phyloP scores from a whole-genome alignment of 1,140 invertebrate genomes.

The Ceratosolen fusciceps region DNA sequence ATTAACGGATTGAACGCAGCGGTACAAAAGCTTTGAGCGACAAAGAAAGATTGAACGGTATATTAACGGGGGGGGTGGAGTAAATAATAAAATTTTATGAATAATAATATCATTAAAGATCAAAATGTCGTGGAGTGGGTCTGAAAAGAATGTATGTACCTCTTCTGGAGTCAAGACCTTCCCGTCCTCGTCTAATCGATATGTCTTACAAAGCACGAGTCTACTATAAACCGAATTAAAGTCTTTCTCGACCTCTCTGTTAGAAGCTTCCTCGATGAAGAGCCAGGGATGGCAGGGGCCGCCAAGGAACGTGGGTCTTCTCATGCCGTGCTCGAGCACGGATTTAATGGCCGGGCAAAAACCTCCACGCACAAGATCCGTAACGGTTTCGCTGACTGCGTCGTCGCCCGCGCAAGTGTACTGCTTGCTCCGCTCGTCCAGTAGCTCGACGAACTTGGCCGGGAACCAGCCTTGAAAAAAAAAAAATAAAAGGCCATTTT shows the following conservation, averaged over 20 bases:
- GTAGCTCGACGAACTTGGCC: constrained; percentile 95
- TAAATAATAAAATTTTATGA: no score
- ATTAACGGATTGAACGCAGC: constrained; percentile 97
- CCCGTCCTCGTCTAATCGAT: constrained; percentile 97
- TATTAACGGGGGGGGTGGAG: no score
- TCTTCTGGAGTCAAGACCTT: constrained; percentile 99
- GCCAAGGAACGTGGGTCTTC: constrained; percentile 86
- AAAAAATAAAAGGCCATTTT: background rate
- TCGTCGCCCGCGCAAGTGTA: constrained; percentile 98
- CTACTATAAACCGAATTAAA: constrained; percentile 98
- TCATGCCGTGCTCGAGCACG: constrained; percentile 96
- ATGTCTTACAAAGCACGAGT: constrained; percentile 97
- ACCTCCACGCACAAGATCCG: constrained; percentile 94
- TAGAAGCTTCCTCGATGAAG: constrained; percentile 98
- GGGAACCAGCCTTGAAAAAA: constrained; percentile 91
- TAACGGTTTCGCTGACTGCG: constrained; percentile 94
- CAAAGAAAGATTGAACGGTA: no score
- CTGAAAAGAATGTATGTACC: constrained; percentile 67
- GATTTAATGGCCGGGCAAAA: constrained; percentile 95
- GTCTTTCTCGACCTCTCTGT: constrained; percentile 96
- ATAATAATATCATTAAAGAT: no score
- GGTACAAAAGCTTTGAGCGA: constrained; percentile 84
- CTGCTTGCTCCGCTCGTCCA: constrained; percentile 97
- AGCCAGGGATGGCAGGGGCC: constrained; percentile 98
- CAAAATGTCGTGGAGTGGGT: no score